Percentiles rank a stretch among this genome's conserved stretches.
Evolutionary conservation across 2,113 vertebrate species (phyloP).

Genomic region (Protobothrops flavoviridis): DNA sequence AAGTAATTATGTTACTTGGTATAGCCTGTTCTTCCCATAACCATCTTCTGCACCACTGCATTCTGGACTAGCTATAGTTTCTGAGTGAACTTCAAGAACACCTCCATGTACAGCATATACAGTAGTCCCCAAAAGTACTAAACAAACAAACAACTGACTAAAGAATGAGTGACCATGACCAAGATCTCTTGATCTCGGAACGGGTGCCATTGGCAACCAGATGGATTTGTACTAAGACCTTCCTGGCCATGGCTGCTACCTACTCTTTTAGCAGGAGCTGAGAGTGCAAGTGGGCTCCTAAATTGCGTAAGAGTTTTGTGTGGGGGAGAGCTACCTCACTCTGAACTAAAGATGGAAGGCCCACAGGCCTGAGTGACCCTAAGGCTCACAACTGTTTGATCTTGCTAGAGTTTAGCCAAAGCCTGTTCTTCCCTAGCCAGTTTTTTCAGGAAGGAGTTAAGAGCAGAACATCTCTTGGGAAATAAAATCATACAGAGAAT

Average conservation of each 20-base stretch:
- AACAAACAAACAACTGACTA: not conserved
- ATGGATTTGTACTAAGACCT: not conserved
- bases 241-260: not conserved
- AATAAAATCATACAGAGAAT: not conserved
- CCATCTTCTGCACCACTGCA: not conserved
- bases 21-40: not conserved
- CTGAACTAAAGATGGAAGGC: not conserved
- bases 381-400: not conserved
- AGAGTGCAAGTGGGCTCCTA: not conserved
- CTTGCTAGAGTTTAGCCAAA: not conserved
- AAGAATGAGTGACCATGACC: not conserved
- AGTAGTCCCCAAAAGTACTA: not conserved
- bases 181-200: not conserved
- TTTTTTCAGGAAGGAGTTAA: conserved; percentile 3
- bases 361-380: not conserved
- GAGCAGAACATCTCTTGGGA: not conserved
- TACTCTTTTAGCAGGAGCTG: not conserved
- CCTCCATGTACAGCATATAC: not conserved
- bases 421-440: not conserved
- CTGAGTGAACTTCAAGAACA: not conserved
- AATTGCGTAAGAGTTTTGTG: not conserved
- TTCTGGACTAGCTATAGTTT: not conserved
- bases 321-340: not conserved
- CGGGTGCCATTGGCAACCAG: not conserved
- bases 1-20: not conserved